Evolutionary conservation across 2,888 invertebrate species (phyloP), one percentile per base, ranked within the genome.

Genomic region (Labia minor): DNA sequence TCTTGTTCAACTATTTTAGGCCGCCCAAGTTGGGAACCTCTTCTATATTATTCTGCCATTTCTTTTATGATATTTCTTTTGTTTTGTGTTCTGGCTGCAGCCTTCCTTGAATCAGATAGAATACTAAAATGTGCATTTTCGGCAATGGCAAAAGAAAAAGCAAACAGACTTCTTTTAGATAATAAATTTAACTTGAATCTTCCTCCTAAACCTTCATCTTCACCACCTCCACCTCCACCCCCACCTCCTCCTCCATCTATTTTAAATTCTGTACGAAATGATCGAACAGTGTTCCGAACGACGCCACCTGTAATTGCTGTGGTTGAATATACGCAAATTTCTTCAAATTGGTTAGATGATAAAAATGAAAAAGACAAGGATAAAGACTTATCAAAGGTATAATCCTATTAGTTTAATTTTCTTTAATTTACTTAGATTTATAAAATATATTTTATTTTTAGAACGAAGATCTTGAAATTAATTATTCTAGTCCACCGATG

Each of bases 11-110:
- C 81, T 11, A 82, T 85, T 1, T 77, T 92, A 65, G 83, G 84
- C 1, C 82, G 92, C 61, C 94, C 92, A 0, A 77, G 78, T 1
- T 94, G 91, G 90, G 93, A 93, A 76, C 79, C 81, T 3, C 77
- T 83, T 19, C 78, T 92, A 65, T 89, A 89, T 74, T 89, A 83
- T 74, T 78, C 80, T 67, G 82, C 82, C 62, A 80, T 84, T 67
- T 79, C 78, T 72, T 78, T 86, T 71, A 83, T 86, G 74, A 77
- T 80, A 65, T 81, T 85, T 70, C 79, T 87, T 72, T 79, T 90
- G 70, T 75, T 87, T 72, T 82, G 86, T 72, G 83, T 88, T 21
- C 74, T 88, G 68, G 82, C 86, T 33, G 84, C 86, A 37, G 85
- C 88, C 0, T 83, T 86, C 71, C 80, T 89, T 61, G 91, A 92